phyloP scores from a whole-genome alignment of 1,140 invertebrate genomes.

The Druon quercuslanigerum region DNA sequence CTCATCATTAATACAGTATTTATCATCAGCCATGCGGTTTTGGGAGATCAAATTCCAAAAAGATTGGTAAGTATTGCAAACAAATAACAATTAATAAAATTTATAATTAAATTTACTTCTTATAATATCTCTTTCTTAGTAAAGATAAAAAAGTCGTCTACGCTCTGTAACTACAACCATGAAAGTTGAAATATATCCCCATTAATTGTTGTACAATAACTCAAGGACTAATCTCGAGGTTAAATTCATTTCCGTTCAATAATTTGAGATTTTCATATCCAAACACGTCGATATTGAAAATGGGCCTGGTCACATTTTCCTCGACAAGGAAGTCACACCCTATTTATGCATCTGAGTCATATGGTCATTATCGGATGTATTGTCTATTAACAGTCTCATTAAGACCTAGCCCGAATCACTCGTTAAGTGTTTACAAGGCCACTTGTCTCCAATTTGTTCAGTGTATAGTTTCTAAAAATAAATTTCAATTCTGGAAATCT shows the following conservation, averaged over 20 bases:
- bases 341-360: conserved; percentile 63
- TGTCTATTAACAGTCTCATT: conserved; percentile 61
- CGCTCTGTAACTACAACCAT: not conserved
- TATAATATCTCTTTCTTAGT: not conserved
- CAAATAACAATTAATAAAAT: conserved; percentile 1
- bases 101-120: not conserved
- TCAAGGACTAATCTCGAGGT: conserved; percentile 5
- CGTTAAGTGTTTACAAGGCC: not conserved
- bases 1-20: conserved; percentile 81
- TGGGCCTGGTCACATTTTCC: not conserved
- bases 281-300: not conserved
- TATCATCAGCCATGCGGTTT: conserved; percentile 75
- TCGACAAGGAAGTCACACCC: conserved; percentile 17
- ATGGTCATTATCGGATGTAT: conserved; percentile 47
- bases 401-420: conserved; percentile 53
- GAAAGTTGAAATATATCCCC: not conserved
- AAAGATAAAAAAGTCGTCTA: too few species aligned
- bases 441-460: not conserved
- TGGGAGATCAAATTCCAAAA: conserved; percentile 81
- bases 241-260: conserved; percentile 42
- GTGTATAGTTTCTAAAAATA: not conserved
- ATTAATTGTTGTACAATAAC: not conserved
- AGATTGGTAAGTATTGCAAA: conserved; percentile 72
- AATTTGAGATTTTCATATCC: not conserved
- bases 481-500: not conserved